Evolutionary conservation across 2,113 vertebrate species (phyloP).

Genomic region (Isurus oxyrinchus): DNA sequence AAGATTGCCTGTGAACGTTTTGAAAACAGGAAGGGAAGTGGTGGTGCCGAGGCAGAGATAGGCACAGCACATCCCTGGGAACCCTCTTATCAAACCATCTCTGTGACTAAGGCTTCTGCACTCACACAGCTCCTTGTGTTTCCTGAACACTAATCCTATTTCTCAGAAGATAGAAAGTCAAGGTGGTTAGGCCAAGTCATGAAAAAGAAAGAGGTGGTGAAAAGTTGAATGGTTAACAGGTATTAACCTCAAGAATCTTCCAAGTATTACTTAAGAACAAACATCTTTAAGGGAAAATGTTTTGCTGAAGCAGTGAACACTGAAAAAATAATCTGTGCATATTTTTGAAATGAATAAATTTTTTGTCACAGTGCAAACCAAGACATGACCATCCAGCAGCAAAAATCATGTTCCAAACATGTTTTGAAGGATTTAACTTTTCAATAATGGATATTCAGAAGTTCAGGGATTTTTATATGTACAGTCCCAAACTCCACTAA

Average conservation of each 20-base stretch:
- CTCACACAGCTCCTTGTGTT: conserved; percentile 24
- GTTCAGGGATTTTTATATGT: background rate
- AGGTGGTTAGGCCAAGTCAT: background rate
- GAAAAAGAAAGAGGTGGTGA: background rate
- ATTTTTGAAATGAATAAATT: background rate
- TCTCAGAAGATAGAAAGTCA: conserved; percentile 31
- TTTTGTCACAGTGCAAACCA: background rate
- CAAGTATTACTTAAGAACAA: background rate
- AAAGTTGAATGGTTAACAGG: background rate
- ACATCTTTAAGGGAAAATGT: background rate
- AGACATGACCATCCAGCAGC: background rate
- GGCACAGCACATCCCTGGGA: conserved; percentile 30
- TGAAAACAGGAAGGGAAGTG: conserved; percentile 24
- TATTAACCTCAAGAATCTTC: background rate
- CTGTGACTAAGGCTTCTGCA: background rate
- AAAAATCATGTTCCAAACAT: background rate
- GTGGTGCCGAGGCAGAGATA: conserved; percentile 10
- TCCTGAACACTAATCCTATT: conserved; percentile 6
- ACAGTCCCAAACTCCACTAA: background rate
- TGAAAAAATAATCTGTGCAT: background rate
- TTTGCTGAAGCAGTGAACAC: background rate
- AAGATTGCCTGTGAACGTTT: conserved; percentile 16
- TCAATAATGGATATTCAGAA: background rate
- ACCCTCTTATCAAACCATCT: conserved; percentile 32
- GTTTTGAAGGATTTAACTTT: background rate